These are phyloP conservation scores for Aptenodytes patagonicus DNA, from an alignment of 2,113 vertebrate species.

Conservation along the genomic window DNA sequence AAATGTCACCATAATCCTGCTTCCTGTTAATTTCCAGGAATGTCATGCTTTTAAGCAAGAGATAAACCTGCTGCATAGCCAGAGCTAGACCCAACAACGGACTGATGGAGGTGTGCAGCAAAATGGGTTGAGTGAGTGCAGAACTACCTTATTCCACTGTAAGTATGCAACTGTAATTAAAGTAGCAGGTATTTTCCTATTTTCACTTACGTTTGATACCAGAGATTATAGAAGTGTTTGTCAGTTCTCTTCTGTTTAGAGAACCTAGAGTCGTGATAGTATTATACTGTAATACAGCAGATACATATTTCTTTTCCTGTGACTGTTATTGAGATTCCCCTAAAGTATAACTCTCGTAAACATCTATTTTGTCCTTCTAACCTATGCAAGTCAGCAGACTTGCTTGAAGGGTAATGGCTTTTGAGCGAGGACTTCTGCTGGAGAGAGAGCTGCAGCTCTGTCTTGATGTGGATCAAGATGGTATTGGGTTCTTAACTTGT, in stretches of 20 bases:
- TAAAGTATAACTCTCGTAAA: neutral
- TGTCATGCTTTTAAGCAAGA: slow-evolving; percentile 6
- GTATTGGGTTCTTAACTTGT: neutral
- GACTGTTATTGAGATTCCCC: neutral
- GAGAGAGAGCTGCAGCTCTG: neutral
- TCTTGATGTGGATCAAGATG: neutral
- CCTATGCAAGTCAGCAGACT: neutral
- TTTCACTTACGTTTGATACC: neutral
- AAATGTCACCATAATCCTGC: neutral
- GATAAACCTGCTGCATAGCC: neutral
- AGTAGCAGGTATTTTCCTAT: neutral
- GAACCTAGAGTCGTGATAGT: neutral
- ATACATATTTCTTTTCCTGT: neutral
- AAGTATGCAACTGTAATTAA: neutral
- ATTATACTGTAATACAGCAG: neutral
- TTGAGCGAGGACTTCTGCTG: neutral
- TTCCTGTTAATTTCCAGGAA: slow-evolving; percentile 20
- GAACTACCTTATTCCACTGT: neutral
- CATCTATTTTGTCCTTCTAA: neutral
- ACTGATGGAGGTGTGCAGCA: neutral
- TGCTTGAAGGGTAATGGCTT: neutral
- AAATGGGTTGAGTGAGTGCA: slow-evolving; percentile 40
- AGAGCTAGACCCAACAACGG: neutral
- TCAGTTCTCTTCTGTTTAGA: neutral
- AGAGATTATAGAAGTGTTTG: neutral